Evolutionary conservation across 2,113 vertebrate genomes (phyloP), one percentile per base, ranked within the genome.

Genomic region (Ailurus styani): DNA sequence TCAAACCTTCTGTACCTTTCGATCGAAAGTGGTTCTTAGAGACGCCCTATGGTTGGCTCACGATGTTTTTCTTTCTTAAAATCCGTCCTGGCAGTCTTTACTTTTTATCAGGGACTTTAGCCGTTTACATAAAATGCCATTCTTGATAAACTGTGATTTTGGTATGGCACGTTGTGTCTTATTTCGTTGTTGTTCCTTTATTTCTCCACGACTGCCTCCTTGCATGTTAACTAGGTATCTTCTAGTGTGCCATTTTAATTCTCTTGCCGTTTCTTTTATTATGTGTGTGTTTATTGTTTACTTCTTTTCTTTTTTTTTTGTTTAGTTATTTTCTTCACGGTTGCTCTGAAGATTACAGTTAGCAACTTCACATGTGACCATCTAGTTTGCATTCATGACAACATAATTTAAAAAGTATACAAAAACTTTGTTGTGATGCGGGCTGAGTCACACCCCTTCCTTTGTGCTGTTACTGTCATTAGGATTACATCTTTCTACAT

Each of bases 391-490:
- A 1, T 29, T 12, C 27, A 27, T 62, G 29, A 11, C 27, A 9
- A 18, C 7, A 4, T 14, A 25, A 21, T 25, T 52, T 77, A 45
- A 42, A 47, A 40, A 37, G 14, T 6, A 6, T 4, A 29, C 14
- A 5, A 17, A n/a, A 42, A 23, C 40, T 15, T 73, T 47, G 37
- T 3, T 27, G 2, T 15, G 6, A 0, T 1, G 0, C 4, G 11
- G 9, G 23, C 42, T 29, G 8, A 4, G 64, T 52, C 5, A 6
- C 27, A 2, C 2, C 7, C 52, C 47, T 6, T 42, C 20, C 34
- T 57, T 40, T 12, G 23, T 66, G 68, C 14, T 37, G 3, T 11
- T 15, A 3, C 1, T 14, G 10, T 40, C 52, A 1, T 40, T 27
- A 42, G 37, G 6, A 64, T 55, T 21, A 7, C 42, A 10, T 62